These are phyloP conservation scores for Drosophila birchii DNA, from an alignment of 2,888 invertebrate genomes.

Conservation along the genomic window DNA sequence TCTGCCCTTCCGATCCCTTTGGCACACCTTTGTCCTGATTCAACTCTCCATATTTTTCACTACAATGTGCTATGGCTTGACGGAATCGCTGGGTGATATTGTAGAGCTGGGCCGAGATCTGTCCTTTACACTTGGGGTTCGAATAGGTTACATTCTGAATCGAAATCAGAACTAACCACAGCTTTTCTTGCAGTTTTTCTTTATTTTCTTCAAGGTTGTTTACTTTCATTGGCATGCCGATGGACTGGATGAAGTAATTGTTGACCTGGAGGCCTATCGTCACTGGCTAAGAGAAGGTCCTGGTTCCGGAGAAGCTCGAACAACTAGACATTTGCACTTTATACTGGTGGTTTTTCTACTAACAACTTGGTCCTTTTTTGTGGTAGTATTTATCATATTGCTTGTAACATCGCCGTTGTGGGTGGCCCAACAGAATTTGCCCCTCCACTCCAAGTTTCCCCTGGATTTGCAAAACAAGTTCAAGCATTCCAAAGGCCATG, in stretches of 20 bases:
- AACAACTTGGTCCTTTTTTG: not conserved
- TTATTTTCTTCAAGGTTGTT: conserved; percentile 2
- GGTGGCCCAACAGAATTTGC: conserved; percentile 20
- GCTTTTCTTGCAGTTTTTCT: conserved; percentile 4
- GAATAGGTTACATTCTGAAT: accelerated
- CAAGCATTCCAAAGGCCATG: not conserved
- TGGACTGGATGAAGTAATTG: conserved; percentile 13
- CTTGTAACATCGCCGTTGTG: conserved; percentile 15
- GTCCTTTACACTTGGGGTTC: conserved; percentile 1
- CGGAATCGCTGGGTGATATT: conserved; percentile 6
- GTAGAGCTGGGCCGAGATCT: conserved; percentile 18
- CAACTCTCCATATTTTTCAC: not conserved
- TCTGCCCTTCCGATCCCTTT: not conserved
- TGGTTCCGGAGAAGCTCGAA: not conserved
- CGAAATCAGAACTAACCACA: not conserved
- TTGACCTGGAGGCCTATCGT: conserved; percentile 2
- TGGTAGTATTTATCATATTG: not conserved
- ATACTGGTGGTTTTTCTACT: not conserved
- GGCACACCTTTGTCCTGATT: not conserved
- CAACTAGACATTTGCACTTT: conserved; percentile 1
- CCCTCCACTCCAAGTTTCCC: conserved; percentile 11
- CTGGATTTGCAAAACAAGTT: not conserved
- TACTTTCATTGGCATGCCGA: conserved; percentile 20
- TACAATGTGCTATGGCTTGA: not conserved
- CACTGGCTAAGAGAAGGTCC: not conserved